Evolutionary conservation across 2,797 vertebrate species (phyloP).

Genomic region (Petrocephalus schoutedeni): DNA sequence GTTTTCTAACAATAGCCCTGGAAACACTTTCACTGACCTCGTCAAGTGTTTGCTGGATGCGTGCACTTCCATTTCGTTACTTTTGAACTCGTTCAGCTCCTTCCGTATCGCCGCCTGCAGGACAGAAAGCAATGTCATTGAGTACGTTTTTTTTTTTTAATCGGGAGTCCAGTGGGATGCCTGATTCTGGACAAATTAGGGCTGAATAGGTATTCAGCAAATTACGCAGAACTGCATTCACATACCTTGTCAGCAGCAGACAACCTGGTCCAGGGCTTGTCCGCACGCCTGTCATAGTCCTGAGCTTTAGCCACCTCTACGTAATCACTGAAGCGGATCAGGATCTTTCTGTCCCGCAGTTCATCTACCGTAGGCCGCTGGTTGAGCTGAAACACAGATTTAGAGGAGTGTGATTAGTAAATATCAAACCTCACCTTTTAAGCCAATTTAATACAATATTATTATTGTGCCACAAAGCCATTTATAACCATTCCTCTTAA

Average conservation of each 20-base stretch:
- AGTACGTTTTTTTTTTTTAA: conserved; percentile 18
- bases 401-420: not conserved
- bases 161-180: not conserved
- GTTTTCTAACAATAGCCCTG: conserved; percentile 22
- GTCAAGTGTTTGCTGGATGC: conserved; percentile 96
- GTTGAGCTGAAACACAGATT: conserved; percentile 75
- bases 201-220: not conserved
- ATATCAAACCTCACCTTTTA: not conserved
- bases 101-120: conserved; percentile 90
- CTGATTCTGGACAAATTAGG: not conserved
- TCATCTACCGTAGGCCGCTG: conserved; percentile 96
- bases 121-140: conserved; percentile 22
- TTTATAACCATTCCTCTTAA: not conserved
- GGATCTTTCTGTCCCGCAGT: conserved; percentile 91
- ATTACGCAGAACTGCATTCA: not conserved
- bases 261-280: conserved; percentile 96
- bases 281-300: conserved; percentile 92
- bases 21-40: conserved; percentile 64
- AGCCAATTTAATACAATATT: not conserved
- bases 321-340: conserved; percentile 98
- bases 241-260: conserved; percentile 92
- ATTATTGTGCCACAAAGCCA: not conserved
- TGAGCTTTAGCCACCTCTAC: conserved; percentile 99
- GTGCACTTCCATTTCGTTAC: conserved; percentile 97
- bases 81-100: conserved; percentile 97